Evolutionary conservation across 2,797 vertebrate species (phyloP).

Genomic region (Gymnocypris eckloni): DNA sequence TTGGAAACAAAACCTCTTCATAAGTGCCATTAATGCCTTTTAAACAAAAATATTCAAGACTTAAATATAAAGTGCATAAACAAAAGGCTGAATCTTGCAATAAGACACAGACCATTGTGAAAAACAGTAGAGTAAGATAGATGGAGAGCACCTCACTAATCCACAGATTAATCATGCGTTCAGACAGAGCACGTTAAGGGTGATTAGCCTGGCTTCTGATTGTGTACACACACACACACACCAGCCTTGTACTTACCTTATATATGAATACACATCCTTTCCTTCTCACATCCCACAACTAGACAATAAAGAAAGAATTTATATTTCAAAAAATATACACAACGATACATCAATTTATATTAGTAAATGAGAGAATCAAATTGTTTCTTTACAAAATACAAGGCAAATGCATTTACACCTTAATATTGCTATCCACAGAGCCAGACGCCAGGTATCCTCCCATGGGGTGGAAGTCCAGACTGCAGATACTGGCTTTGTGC

Average conservation of each 20-base stretch:
- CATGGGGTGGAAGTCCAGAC: constrained; percentile 92
- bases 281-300: constrained; percentile 96
- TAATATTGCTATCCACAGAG: constrained; percentile 94
- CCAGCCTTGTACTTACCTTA: constrained; percentile 78
- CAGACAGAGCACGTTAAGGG: constrained; percentile 15
- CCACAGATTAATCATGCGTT: constrained; percentile 40
- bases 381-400: neutral
- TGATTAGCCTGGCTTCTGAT: constrained; percentile 39
- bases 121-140: neutral
- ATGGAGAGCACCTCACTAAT: constrained; percentile 26
- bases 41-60: neutral
- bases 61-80: neutral
- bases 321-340: neutral
- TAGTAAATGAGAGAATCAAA: neutral
- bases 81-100: neutral
- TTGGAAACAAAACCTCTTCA: too few relatives aligned
- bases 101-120: neutral
- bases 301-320: constrained; percentile 28
- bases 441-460: constrained; percentile 92
- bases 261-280: constrained; percentile 95
- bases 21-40: neutral
- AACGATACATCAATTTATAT: neutral
- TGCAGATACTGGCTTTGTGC: constrained; percentile 93
- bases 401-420: constrained; percentile 74
- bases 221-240: neutral